Percentiles rank a stretch among this genome's conserved stretches.
These are phyloP conservation scores for Capra hircus DNA, from an alignment of 2,113 vertebrate species.

Conservation along the genomic window DNA sequence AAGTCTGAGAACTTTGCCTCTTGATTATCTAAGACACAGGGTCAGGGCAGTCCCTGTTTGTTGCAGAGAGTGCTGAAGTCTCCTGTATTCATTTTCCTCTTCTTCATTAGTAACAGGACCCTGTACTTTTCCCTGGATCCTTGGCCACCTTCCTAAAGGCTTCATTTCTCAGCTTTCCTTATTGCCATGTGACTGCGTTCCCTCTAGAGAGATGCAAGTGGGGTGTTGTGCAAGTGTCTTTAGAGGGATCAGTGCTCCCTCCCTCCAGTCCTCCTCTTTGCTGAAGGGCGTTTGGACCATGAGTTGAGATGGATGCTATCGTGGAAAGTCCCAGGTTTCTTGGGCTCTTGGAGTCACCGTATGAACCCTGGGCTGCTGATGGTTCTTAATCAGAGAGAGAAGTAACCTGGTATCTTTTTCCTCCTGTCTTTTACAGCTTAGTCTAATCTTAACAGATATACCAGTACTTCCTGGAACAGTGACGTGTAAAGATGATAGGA, in stretches of 20 bases:
- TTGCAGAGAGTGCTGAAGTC: background rate
- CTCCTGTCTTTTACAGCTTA: background rate
- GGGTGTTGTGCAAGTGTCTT: background rate
- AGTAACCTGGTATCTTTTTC: background rate
- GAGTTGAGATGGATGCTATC: background rate
- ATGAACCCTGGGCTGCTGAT: background rate
- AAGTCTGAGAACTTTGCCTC: background rate
- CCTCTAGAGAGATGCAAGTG: background rate
- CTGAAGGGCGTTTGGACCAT: background rate
- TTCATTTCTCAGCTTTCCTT: background rate
- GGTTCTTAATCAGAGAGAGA: background rate
- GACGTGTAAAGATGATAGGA: background rate
- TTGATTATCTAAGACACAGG: background rate
- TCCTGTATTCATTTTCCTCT: background rate
- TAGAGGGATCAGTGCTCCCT: background rate
- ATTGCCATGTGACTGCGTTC: background rate
- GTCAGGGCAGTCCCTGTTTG: background rate
- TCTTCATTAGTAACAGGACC: background rate
- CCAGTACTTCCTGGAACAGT: background rate
- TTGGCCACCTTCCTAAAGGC: background rate
- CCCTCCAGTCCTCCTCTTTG: background rate
- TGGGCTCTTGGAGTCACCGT: background rate
- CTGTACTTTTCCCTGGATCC: background rate
- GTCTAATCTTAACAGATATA: background rate
- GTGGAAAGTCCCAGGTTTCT: background rate